These are phyloP conservation scores for Byasa hedistus DNA, from an alignment of 2,888 invertebrate species.

Conservation along the genomic window DNA sequence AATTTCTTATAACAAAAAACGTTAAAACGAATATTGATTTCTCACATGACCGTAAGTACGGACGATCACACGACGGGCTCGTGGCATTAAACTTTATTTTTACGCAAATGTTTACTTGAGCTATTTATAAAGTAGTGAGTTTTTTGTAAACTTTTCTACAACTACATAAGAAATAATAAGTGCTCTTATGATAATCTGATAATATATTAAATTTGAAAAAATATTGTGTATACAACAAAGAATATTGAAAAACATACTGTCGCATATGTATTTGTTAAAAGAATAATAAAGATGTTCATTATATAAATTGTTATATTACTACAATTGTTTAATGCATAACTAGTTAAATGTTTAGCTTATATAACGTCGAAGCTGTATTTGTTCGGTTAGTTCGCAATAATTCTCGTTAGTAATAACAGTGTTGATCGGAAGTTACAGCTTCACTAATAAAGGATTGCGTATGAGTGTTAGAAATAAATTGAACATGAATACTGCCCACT, in stretches of 20 bases:
- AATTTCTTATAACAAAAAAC: too few relatives aligned
- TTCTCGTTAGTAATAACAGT: conserved; percentile 1
- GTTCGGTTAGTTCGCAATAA: not conserved
- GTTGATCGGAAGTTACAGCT: conserved; percentile 1
- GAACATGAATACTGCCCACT: not conserved
- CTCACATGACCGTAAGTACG: conserved; percentile 25
- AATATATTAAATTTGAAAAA: too few relatives aligned
- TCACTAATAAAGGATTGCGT: conserved; percentile 1
- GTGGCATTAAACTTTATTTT: conserved; percentile 28
- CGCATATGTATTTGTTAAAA: too few relatives aligned
- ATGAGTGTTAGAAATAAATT: conserved; percentile 1
- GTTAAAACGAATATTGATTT: conserved; percentile 5
- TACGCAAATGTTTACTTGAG: conserved; percentile 27
- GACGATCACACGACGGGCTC: conserved; percentile 11
- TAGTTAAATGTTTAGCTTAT: not conserved
- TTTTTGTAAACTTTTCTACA: conserved; percentile 20
- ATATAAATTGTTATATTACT: not conserved
- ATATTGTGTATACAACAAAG: too few relatives aligned
- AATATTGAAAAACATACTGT: too few relatives aligned
- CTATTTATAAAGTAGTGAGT: conserved; percentile 24
- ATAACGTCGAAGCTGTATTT: not conserved
- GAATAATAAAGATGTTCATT: too few relatives aligned
- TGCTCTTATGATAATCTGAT: not conserved
- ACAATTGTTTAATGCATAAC: not conserved
- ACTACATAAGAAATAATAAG: conserved; percentile 25